These are phyloP conservation scores for Scolopax bukidnonensis DNA, from an alignment of 2,797 vertebrate genomes.

Conservation along the genomic window DNA sequence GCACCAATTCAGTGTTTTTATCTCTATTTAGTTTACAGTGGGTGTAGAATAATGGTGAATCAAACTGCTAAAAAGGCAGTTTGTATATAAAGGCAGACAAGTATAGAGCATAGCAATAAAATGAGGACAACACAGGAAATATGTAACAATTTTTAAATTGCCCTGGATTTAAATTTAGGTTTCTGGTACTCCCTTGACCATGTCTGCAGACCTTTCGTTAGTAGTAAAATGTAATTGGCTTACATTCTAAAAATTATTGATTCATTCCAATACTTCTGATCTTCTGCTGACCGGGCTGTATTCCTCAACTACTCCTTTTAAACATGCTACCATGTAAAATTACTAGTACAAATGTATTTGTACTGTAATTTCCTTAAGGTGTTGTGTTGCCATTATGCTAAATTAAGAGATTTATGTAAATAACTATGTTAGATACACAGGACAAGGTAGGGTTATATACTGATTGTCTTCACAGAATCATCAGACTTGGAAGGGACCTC, in stretches of 20 bases:
- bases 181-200: not conserved
- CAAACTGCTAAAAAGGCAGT: not conserved
- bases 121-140: not conserved
- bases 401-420: constrained; percentile 12
- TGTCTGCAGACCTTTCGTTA: not conserved
- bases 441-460: not conserved
- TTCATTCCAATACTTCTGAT: not conserved
- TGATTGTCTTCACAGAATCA: not conserved
- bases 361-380: not conserved
- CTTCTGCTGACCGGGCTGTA: not conserved
- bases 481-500: too few species aligned
- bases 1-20: not conserved
- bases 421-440: not conserved
- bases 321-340: not conserved
- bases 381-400: not conserved
- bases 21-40: not conserved
- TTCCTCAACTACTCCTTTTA: not conserved
- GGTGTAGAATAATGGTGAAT: not conserved
- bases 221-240: not conserved
- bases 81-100: not conserved
- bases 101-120: not conserved
- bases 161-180: not conserved
- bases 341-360: not conserved
- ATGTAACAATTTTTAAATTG: not conserved
- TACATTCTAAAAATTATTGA: not conserved